phyloP scores from a whole-genome alignment of 1,140 invertebrate species.

The Choristoneura fumiferana region DNA sequence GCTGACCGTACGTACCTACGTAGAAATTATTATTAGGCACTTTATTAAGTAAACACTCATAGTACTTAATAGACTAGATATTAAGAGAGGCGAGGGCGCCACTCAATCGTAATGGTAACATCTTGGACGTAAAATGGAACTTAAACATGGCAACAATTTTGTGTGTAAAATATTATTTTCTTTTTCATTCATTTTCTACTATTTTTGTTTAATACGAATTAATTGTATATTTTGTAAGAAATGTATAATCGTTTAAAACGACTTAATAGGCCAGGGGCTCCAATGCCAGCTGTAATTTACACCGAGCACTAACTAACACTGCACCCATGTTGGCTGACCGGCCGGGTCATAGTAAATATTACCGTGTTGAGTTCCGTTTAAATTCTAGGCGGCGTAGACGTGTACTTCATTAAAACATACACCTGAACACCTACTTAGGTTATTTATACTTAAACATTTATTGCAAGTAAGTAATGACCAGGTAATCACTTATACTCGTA shows the following conservation, averaged over 20 bases:
- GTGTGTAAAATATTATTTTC: too few relatives aligned
- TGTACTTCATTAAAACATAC: slow-evolving; percentile 28
- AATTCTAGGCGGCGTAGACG: slow-evolving; percentile 32
- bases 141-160: too few relatives aligned
- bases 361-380: slow-evolving; percentile 37
- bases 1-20: too few relatives aligned
- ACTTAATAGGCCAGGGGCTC: neutral
- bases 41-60: too few relatives aligned
- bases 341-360: slow-evolving; percentile 47
- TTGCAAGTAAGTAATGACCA: neutral
- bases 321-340: slow-evolving; percentile 27
- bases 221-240: too few relatives aligned
- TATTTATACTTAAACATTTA: slow-evolving; percentile 9
- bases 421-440: slow-evolving; percentile 7
- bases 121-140: too few relatives aligned
- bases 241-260: neutral
- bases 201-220: too few relatives aligned
- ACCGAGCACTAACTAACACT: slow-evolving; percentile 11
- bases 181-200: too few relatives aligned
- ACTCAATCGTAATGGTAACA: too few relatives aligned
- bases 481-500: neutral
- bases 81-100: too few relatives aligned
- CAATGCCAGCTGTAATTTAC: slow-evolving; percentile 12
- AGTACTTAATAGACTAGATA: too few relatives aligned
- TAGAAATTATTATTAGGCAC: too few relatives aligned